Evolutionary conservation across 2,797 vertebrate species (phyloP).

Genomic region (Syngnathus rostellatus): DNA sequence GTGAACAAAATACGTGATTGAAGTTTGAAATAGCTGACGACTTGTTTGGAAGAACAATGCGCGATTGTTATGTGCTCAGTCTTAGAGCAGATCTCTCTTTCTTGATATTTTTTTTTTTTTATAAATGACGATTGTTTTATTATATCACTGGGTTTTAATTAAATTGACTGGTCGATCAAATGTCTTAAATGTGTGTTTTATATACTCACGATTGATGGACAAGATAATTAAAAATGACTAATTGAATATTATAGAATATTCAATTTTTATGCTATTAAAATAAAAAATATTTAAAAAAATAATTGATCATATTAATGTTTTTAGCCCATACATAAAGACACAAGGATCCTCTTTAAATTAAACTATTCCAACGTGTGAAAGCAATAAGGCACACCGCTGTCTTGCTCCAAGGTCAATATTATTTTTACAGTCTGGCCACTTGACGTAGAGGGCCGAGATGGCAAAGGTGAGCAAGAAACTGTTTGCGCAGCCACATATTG

Average conservation of each 20-base stretch:
- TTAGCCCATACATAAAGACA: not conserved
- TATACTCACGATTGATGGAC: not conserved
- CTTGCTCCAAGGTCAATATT: conserved; percentile 58
- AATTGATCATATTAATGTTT: not conserved
- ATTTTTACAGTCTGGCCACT: conserved; percentile 35
- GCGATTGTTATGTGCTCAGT: not conserved
- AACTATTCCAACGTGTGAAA: conserved; percentile 24
- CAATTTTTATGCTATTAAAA: too few species aligned
- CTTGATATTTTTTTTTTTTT: not conserved
- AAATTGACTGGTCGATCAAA: not conserved
- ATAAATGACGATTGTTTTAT: not conserved
- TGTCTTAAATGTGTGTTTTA: not conserved
- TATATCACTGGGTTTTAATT: not conserved
- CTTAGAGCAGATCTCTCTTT: not conserved
- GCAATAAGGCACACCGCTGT: conserved; percentile 47
- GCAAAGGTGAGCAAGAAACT: conserved; percentile 34
- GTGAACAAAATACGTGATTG: not conserved
- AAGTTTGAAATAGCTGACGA: not conserved
- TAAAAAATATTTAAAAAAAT: not conserved
- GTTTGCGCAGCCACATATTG: conserved; percentile 17
- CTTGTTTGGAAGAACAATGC: not conserved
- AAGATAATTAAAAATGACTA: not conserved
- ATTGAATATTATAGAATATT: too few species aligned
- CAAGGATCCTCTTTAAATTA: conserved; percentile 15
- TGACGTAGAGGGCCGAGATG: conserved; percentile 21